Base-by-base conservation (phyloP, 2,888 invertebrate genomes). In the Pachycephus smyrnensis region DNA sequence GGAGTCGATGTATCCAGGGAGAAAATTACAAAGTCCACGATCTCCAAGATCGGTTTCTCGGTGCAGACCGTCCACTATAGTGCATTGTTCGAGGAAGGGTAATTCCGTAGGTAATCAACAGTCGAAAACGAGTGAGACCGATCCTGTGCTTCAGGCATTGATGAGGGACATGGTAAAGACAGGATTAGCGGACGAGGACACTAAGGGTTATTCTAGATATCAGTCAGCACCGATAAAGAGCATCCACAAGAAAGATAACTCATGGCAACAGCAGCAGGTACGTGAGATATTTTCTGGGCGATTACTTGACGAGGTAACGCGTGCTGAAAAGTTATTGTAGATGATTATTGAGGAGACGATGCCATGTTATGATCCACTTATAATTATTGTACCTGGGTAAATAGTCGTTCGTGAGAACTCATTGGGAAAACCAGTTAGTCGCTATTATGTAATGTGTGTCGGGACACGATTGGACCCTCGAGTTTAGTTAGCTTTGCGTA, bases 41-140 rank as follows among this genome's bases (percentile, higher is more conserved):
- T 81, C 81, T 3, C 77, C 77, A 23, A 80, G 77, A 40, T n/a
- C 75, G 11, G 40, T 30, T 36, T 15, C 36, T 2, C 77, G 79
- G 4, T 75, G 69, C 33, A 77, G 35, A n/a, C 32, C 33, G 11
- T 40, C 73, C 23, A 69, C 12, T 3, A 78, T 75, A 79, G 68
- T 36, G 78, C 75, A 78, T 80, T 73, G 73, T 12, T 74, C 69
- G 71, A 82, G 75, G 71, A 71, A 33, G 71, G 31, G 12, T 12
- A 71, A 71, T 71, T 4, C 75, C 12, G 77, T 32, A 3, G 31
- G 36, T n/a, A 79, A 79, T 75, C 80, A 76, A 30, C 79, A 80
- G 32, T 77, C 68, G 3, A 79, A 81, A n/a, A 80, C 80, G 73
- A 75, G 12, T 55, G 82, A 85, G 3, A 76, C 76, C 35, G 80